Evolutionary conservation across 2,113 vertebrate genomes (phyloP).

Genomic region (Xiphophorus maculatus): DNA sequence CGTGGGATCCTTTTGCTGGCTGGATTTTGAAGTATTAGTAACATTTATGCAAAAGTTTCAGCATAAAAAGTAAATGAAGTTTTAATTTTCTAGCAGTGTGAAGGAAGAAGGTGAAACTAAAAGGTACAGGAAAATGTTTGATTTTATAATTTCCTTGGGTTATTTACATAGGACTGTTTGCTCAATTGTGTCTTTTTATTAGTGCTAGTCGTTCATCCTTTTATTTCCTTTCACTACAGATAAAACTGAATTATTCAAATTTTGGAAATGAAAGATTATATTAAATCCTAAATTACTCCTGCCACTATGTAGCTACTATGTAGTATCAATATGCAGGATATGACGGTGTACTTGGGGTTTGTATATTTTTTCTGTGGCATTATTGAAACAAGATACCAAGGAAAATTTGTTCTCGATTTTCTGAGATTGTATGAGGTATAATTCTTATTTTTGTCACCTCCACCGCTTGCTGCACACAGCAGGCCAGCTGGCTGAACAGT

Average conservation of each 20-base stretch:
- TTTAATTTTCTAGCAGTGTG: neutral
- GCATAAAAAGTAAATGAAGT: neutral
- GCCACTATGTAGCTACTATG: no score
- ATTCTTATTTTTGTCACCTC: no score
- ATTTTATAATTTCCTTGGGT: neutral
- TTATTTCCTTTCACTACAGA: neutral
- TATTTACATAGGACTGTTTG: neutral
- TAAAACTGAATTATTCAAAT: neutral
- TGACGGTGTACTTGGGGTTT: no score
- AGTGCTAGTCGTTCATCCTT: neutral
- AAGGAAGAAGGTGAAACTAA: neutral
- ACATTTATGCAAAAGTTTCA: neutral
- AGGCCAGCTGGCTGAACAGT: no score
- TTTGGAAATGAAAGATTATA: neutral
- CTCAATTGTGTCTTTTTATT: neutral
- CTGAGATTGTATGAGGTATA: no score
- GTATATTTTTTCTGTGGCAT: no score
- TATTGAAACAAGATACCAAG: no score
- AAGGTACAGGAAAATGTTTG: no score
- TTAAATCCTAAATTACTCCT: neutral
- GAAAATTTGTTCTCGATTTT: no score
- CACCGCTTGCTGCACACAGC: no score
- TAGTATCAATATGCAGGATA: no score
- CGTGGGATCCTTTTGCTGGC: conserved; percentile 60
- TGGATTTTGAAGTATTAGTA: neutral